A percentile compares a stretch with the other conserved stretches of the same genome.
Conservation (phyloP, 2,797 vertebrate genomes). For the Peromyscus eremicus region DNA sequence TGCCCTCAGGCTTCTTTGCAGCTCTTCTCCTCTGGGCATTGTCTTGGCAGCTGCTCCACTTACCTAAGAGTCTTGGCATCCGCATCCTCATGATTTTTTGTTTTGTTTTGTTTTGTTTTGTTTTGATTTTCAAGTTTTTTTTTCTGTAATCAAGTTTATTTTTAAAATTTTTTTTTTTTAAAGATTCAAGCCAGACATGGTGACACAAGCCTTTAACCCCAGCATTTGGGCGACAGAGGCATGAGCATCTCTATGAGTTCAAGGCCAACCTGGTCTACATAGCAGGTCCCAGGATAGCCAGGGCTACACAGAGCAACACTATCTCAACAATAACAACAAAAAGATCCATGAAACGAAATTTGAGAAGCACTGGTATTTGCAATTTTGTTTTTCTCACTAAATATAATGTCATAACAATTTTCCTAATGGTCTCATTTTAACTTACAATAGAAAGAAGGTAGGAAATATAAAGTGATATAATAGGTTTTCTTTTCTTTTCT, state of each 20-base stretch:
- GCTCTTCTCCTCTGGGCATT: neutral
- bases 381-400: constrained; percentile 26
- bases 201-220: neutral
- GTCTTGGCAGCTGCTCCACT: neutral
- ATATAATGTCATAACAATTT: constrained; percentile 21
- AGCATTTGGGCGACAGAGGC: neutral
- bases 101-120: no score
- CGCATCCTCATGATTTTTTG: no score
- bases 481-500: neutral
- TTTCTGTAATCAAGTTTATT: neutral
- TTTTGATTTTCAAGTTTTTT: neutral
- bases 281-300: neutral
- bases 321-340: neutral
- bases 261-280: neutral
- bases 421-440: constrained; percentile 53
- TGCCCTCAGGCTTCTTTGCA: neutral
- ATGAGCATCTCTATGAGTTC: neutral
- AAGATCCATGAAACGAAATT: neutral
- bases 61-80: neutral
- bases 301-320: neutral
- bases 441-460: constrained; percentile 35
- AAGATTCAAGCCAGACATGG: neutral
- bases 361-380: constrained; percentile 16
- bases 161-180: neutral
- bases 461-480: neutral